phyloP scores from a whole-genome alignment of 2,888 invertebrate species.

The Ypsolopha scabrella region DNA sequence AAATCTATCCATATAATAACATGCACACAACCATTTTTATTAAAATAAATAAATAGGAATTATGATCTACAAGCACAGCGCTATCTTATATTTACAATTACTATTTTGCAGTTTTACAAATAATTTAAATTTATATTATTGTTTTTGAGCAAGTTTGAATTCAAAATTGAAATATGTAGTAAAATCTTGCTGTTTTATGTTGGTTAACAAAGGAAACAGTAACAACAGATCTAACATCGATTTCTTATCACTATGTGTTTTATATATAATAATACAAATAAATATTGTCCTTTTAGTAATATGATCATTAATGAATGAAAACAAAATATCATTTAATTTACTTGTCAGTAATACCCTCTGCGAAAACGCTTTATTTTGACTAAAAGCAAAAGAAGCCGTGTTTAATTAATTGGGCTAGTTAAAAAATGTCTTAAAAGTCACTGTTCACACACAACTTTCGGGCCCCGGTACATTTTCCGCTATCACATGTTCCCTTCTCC shows the following conservation, averaged over 20 bases:
- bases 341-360: neutral
- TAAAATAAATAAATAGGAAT: conserved; percentile 23
- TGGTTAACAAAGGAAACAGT: neutral
- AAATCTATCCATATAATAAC: conserved; percentile 40
- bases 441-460: conserved; percentile 83
- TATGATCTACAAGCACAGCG: neutral
- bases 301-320: neutral
- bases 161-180: too few relatives aligned
- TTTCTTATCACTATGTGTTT: neutral
- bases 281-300: neutral
- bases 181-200: neutral
- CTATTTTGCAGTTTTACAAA: too few relatives aligned
- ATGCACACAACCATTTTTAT: conserved; percentile 54
- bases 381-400: neutral
- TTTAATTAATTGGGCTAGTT: neutral
- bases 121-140: too few relatives aligned
- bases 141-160: too few relatives aligned
- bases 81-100: too few relatives aligned
- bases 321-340: neutral
- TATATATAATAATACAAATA: neutral
- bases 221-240: neutral
- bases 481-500: conserved; percentile 81
- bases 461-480: conserved; percentile 89
- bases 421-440: neutral
- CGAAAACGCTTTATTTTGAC: neutral